Evolutionary conservation across 1,140 invertebrate genomes (phyloP), one percentile per base, ranked within the genome.

Genomic region (Dinothrombium tinctorium): DNA sequence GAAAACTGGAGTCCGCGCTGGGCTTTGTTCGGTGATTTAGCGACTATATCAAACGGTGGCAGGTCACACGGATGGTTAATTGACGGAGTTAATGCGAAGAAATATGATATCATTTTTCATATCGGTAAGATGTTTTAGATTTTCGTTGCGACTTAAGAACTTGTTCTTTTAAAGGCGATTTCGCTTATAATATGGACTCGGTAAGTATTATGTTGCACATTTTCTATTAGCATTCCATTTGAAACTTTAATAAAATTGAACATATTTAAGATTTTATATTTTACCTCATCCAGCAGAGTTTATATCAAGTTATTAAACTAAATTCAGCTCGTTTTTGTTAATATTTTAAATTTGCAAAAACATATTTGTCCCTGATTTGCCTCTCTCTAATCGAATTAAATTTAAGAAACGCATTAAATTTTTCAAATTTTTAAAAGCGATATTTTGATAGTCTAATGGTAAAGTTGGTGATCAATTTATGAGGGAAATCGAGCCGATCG

Each of bases 111-210:
- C 44, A 72, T 83, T 41, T 63, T 92, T 40, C 87, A 94, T 63
- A 76, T 87, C 43, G 86, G 84, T 57, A 47, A 15, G 23, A 20
- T 23, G 4, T 40, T 4, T n/a, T 6, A 9, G n/a, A n/a, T n/a
- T n/a, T 7, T 20, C 5, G 4, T 32, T 12, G 17, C 17, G n/a
- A n/a, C n/a, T n/a, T n/a, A 7, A 15, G n/a, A 1, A 2, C 8
- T 14, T 25, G 19, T 28, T n/a, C 33, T 15, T 36, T 9, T 20
- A 6, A 15, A 50, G 54, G 54, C 1, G 83, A 89, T 66, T 82
- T 94, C 64, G 87, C 86, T 0, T 95, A 94, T 62, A 79, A 95
- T 56, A 80, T 95, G 78, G 61, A 84, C 59, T 64, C 69, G 2
- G 70, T 72, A 61, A 63, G 4, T 14, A 25, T 19, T 25, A 14